These are phyloP conservation scores for Helogale parvula DNA, from an alignment of 2,113 vertebrate genomes.

Conservation along the genomic window DNA sequence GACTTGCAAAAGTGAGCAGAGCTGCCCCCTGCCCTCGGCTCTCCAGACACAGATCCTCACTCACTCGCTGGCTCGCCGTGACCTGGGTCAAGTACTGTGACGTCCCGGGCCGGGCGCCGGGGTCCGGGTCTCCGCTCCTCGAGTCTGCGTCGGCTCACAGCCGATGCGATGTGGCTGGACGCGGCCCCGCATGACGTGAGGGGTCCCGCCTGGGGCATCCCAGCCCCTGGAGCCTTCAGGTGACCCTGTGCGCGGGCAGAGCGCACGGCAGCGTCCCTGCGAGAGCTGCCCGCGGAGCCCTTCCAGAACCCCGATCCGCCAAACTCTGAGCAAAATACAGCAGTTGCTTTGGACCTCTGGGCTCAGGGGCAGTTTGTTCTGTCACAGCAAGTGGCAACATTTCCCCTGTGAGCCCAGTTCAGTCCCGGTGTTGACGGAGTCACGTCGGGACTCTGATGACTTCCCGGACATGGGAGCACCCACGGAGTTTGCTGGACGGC, in stretches of 20 bases:
- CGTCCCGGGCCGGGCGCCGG: not conserved
- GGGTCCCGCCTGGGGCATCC: not conserved
- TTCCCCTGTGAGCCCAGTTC: not conserved
- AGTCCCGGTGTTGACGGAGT: not conserved
- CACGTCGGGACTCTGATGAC: no score
- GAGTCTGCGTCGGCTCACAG: not conserved
- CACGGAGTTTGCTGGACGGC: fast-evolving
- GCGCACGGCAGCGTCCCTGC: not conserved
- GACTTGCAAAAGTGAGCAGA: not conserved
- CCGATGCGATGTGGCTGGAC: not conserved
- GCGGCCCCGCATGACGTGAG: not conserved
- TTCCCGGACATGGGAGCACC: not conserved
- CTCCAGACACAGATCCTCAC: not conserved
- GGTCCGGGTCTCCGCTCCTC: not conserved
- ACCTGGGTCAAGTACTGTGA: not conserved
- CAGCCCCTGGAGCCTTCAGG: not conserved
- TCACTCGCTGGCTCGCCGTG: not conserved
- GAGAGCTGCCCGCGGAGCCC: not conserved
- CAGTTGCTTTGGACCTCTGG: not conserved
- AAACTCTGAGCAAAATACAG: not conserved
- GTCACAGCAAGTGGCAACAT: not conserved
- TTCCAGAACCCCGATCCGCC: not conserved
- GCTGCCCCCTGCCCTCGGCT: not conserved
- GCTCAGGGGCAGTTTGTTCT: not conserved
- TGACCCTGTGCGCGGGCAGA: not conserved